Base-by-base conservation (phyloP, 37 sponge, comb jelly and placozoan genomes). In the Crambe crambe region DNA sequence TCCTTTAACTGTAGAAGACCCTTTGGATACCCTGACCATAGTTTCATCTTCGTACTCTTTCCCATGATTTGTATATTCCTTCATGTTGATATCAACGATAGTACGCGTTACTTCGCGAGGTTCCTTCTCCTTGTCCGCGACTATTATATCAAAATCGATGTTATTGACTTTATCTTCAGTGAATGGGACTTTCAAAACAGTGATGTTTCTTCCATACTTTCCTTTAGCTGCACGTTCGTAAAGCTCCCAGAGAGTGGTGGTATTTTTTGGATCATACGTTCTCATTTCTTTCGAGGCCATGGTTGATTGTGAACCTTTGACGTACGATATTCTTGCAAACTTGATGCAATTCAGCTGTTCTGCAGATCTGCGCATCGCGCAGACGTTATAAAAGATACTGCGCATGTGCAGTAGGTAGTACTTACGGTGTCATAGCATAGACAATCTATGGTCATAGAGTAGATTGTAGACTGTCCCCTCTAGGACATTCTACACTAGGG, bases 1-100 rank as follows among this genome's bases (percentile, higher is more conserved):
- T 54, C 56, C 74, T 73, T 73, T 25, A 41, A 27, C 17, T 43
- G 38, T 41, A 8, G 4, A 22, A 15, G 74, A 44, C 31, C 6
- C 12, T 51, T 73, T 73, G 56, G 4, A 23, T 12, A 73, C 22
- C 34, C 31, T 41, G 12, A 73, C 74, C 8, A 54, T 8, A 17
- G 56, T 73, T 23, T 73, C 74, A 43, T 73, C 74, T 5, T n/a
- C 27, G 2, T 41, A n/a, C 42, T 9, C 9, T 27, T 51, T 5
- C 4, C 74, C 51, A 23, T 43, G 74, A 23, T 73, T 73, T 8
- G 56, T 43, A 25, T 73, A 73, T 27, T 73, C 54, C 35, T 73
- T 73, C 56, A 54, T 51, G 56, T 73, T 73, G 22, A 73, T 73
- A 43, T 73, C 74, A 10, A 73, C 56, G 54, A 73, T 54, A 6